phyloP scores from a whole-genome alignment of 2,797 vertebrate species.

The Gallirallus australis region DNA sequence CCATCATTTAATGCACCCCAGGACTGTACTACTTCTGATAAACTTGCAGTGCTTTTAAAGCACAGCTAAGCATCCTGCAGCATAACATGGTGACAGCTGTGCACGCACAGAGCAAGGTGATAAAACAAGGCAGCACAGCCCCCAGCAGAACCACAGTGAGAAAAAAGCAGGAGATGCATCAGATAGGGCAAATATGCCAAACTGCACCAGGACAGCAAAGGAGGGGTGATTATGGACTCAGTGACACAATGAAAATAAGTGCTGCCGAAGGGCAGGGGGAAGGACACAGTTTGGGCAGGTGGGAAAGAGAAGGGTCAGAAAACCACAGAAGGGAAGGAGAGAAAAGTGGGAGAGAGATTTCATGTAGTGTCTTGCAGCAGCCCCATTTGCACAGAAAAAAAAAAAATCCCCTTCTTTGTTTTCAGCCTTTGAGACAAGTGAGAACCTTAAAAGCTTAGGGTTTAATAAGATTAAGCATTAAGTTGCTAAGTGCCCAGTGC shows the following conservation, averaged over 20 bases:
- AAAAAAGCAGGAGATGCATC: not conserved
- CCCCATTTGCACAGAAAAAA: fast-evolving
- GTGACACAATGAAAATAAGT: not conserved
- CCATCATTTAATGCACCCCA: not conserved
- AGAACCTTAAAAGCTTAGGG: not conserved
- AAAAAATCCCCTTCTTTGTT: not conserved
- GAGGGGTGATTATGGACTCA: not conserved
- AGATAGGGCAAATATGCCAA: not conserved
- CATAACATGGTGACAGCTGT: not conserved
- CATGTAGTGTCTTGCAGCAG: not conserved
- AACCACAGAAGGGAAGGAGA: not conserved
- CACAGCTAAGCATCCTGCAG: not conserved
- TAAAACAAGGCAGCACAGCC: not conserved
- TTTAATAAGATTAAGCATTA: not conserved
- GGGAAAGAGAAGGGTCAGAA: not conserved
- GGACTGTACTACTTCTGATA: not conserved
- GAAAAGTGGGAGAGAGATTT: not conserved
- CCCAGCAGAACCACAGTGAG: not conserved
- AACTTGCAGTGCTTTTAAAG: not conserved
- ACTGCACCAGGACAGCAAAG: not conserved
- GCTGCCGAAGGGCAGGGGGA: not conserved
- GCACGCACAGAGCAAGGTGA: not conserved
- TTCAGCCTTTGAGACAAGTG: not conserved
- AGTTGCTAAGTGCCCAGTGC: not conserved
- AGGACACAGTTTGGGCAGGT: not conserved